Evolutionary conservation across 2,797 vertebrate species (phyloP).

Genomic region (Crenichthys baileyi): DNA sequence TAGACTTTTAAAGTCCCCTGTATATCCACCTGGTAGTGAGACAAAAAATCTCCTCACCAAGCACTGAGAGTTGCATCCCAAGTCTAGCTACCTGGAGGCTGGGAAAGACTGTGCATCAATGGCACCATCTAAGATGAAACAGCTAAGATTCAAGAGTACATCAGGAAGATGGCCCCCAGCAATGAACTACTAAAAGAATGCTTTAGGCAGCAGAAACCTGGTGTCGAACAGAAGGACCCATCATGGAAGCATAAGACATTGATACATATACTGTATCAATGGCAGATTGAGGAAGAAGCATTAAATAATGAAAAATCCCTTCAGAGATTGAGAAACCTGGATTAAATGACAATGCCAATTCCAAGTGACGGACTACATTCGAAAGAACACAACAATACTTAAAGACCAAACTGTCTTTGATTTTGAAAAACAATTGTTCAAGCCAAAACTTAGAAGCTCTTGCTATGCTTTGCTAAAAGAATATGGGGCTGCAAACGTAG

Average conservation of each 20-base stretch:
- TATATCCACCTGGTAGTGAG: neutral
- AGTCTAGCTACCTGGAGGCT: conserved; percentile 1
- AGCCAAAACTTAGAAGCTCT: neutral
- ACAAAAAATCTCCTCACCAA: conserved; percentile 4
- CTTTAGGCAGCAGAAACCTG: conserved; percentile 3
- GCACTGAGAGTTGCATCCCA: neutral
- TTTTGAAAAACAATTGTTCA: neutral
- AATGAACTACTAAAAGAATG: neutral
- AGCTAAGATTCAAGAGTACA: neutral
- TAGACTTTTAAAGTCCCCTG: neutral
- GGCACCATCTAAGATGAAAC: conserved; percentile 9
- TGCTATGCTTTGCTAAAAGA: neutral
- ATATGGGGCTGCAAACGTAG: neutral
- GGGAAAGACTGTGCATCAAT: neutral
- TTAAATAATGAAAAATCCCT: neutral
- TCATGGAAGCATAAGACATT: neutral
- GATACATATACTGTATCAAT: neutral
- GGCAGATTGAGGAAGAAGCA: neutral
- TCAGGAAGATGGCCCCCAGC: conserved; percentile 4
- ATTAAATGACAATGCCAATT: neutral
- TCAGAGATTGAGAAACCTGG: neutral
- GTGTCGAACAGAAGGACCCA: neutral
- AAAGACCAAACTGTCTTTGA: neutral
- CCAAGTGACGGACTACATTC: too few relatives aligned
- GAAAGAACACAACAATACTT: too few relatives aligned